Conservation (phyloP, 2,888 invertebrate genomes). For the Argyra leucocephala region DNA sequence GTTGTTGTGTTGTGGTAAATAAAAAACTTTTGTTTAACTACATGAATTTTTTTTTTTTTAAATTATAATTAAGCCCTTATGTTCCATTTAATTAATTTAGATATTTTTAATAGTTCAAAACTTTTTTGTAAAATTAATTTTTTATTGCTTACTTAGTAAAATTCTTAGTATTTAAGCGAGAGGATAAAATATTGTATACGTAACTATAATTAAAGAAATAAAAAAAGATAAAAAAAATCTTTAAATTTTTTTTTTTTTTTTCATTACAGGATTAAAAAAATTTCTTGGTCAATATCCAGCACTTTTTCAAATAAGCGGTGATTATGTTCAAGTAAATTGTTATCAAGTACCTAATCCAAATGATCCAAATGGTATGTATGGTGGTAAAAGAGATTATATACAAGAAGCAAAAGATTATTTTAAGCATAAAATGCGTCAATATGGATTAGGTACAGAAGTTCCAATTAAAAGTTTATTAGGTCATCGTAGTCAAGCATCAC, state of each 20-base stretch:
- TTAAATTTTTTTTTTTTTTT: constrained; percentile 9
- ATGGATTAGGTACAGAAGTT: constrained; percentile 91
- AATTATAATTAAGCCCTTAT: no score
- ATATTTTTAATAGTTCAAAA: no score
- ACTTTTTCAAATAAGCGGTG: constrained; percentile 88
- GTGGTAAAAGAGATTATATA: constrained; percentile 77
- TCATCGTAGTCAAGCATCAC: constrained; percentile 91
- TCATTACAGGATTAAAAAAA: constrained; percentile 70
- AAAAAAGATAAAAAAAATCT: not conserved
- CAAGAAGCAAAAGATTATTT: constrained; percentile 97
- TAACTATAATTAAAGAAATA: no score
- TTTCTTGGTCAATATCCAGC: constrained; percentile 95
- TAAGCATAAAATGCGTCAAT: constrained; percentile 86
- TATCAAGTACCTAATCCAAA: constrained; percentile 60
- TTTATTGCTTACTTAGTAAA: no score
- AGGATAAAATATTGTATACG: no score
- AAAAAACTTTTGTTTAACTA: no score
- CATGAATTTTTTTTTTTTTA: no score
- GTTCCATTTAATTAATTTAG: no score
- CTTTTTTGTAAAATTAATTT: no score
- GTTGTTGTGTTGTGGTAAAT: no score
- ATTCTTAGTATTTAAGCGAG: no score
- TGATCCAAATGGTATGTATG: constrained; percentile 42
- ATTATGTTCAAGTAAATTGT: constrained; percentile 77
- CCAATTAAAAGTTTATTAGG: constrained; percentile 93